These are phyloP conservation scores for Alligator mississippiensis DNA, from an alignment of 2,113 vertebrate species.

Conservation along the genomic window DNA sequence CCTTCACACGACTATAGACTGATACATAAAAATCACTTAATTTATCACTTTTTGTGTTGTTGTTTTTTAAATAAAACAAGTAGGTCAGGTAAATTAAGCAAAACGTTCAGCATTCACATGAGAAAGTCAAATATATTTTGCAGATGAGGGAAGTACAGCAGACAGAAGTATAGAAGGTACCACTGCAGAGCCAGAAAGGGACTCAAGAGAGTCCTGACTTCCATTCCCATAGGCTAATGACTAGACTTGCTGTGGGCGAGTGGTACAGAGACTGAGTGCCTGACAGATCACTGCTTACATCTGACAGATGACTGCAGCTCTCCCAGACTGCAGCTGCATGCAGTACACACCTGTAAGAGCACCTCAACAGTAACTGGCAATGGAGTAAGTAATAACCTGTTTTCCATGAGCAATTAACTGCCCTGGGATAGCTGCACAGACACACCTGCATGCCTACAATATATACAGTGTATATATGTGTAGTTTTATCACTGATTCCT, in stretches of 20 bases:
- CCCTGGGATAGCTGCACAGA: too few species aligned
- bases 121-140: background rate
- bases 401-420: too few species aligned
- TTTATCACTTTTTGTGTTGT: background rate
- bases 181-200: background rate
- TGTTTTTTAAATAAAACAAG: background rate
- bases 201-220: background rate
- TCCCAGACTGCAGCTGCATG: too few species aligned
- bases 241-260: background rate
- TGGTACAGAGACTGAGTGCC: background rate
- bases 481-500: too few species aligned
- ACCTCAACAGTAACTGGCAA: too few species aligned
- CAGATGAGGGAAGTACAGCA: background rate
- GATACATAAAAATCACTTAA: background rate
- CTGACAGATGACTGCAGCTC: too few species aligned
- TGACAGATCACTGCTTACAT: too few species aligned
- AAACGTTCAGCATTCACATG: background rate
- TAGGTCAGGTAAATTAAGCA: background rate
- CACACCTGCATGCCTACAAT: too few species aligned
- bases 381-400: too few species aligned
- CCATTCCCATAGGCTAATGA: background rate
- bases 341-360: too few species aligned
- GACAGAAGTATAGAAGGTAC: background rate
- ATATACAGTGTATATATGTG: too few species aligned
- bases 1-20: background rate